Percentiles rank a stretch among this genome's conserved stretches.
phyloP scores from a whole-genome alignment of 2,797 vertebrate genomes.

The Pterois miles region DNA sequence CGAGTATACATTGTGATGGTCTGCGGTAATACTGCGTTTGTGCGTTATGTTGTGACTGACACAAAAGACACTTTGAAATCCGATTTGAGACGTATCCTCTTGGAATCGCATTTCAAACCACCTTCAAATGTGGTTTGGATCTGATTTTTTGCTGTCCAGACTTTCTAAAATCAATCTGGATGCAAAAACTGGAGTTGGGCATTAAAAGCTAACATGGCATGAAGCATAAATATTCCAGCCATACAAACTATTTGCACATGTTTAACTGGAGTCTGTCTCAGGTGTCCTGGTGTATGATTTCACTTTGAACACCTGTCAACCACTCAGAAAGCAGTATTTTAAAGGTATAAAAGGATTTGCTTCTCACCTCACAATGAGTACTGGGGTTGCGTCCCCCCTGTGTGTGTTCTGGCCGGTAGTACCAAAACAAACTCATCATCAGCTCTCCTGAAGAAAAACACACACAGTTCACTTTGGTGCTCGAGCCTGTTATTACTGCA shows the following conservation, averaged over 20 bases:
- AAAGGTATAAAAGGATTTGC: neutral
- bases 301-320: neutral
- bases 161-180: too few relatives aligned
- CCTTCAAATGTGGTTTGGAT: too few relatives aligned
- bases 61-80: too few relatives aligned
- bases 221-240: neutral
- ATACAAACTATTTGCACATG: neutral
- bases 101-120: too few relatives aligned
- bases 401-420: constrained; percentile 99
- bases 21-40: too few relatives aligned
- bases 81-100: too few relatives aligned
- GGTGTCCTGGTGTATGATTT: neutral
- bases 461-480: neutral
- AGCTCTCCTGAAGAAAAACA: constrained; percentile 88
- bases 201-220: neutral
- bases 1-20: too few relatives aligned
- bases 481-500: neutral
- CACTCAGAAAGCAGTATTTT: neutral
- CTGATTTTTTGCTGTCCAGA: fast-evolving
- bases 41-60: too few relatives aligned
- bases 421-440: constrained; percentile 99
- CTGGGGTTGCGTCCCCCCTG: constrained; percentile 95
- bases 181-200: too few relatives aligned
- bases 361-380: constrained; percentile 94
- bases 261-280: neutral